These are phyloP conservation scores for Neogale vison DNA, from an alignment of 2,113 vertebrate genomes.

Conservation along the genomic window DNA sequence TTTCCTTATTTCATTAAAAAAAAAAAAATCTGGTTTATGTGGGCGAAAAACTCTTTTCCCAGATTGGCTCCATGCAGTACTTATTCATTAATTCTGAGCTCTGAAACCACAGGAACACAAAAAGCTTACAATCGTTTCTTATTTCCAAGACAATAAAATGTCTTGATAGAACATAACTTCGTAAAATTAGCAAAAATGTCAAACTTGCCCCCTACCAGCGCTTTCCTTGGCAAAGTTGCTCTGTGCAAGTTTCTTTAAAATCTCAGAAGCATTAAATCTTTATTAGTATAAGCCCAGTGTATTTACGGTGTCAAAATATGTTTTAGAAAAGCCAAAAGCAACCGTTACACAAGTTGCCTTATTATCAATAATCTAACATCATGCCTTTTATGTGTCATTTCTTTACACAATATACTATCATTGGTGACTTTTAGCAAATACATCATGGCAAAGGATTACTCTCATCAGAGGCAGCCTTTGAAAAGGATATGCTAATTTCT, in stretches of 20 bases:
- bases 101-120: conserved; percentile 50
- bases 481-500: conserved; percentile 98
- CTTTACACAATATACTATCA: conserved; percentile 92
- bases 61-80: not conserved
- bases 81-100: conserved; percentile 48
- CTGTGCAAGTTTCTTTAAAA: conserved; percentile 80
- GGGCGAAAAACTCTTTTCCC: conserved; percentile 1
- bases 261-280: conserved; percentile 86
- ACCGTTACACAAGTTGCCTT: conserved; percentile 87
- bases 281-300: conserved; percentile 86
- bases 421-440: conserved; percentile 94
- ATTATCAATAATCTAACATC: conserved; percentile 94
- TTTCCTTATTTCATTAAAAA: not conserved
- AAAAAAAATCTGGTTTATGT: not conserved
- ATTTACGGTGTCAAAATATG: conserved; percentile 87
- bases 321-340: conserved; percentile 88
- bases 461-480: conserved; percentile 92
- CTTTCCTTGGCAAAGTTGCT: conserved; percentile 80
- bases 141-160: conserved; percentile 76
- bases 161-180: conserved; percentile 75
- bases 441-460: conserved; percentile 93
- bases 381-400: conserved; percentile 94
- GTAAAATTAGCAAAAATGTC: conserved; percentile 82
- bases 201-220: conserved; percentile 52
- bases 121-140: conserved; percentile 63